phyloP scores from a whole-genome alignment of 2,113 vertebrate genomes.

The Pangasianodon hypophthalmus region DNA sequence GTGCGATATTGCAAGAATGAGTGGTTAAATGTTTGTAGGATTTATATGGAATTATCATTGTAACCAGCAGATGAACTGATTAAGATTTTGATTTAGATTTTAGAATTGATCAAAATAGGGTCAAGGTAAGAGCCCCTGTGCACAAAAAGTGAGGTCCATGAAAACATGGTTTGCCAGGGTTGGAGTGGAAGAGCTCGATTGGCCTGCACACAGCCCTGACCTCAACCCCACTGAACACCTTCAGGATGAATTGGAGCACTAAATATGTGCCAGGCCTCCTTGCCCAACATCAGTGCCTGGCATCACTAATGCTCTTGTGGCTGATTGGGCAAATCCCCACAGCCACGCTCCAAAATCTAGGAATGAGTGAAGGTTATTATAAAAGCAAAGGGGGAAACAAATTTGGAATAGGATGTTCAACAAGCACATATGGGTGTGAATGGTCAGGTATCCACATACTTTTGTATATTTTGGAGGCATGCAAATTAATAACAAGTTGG shows the following conservation, averaged over 20 bases:
- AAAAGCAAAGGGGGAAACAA: not conserved
- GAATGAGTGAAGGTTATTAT: not conserved
- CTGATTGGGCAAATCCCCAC: not conserved
- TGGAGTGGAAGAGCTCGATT: too few relatives aligned
- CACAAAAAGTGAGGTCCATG: not conserved
- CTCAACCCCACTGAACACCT: not conserved
- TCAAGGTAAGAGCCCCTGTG: not conserved
- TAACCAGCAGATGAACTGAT: not conserved
- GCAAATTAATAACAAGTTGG: not conserved
- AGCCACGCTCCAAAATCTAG: not conserved
- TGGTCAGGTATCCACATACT: not conserved
- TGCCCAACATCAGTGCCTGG: not conserved
- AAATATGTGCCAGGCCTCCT: not conserved
- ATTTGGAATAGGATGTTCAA: not conserved
- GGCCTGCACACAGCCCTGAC: not conserved
- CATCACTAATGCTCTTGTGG: not conserved
- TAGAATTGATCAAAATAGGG: not conserved
- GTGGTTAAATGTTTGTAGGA: not conserved
- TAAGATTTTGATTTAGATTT: not conserved
- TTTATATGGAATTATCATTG: not conserved
- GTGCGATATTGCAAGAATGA: not conserved
- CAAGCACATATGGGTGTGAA: not conserved
- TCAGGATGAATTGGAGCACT: not conserved
- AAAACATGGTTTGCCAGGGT: not conserved
- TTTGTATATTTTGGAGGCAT: not conserved